Conservation (phyloP, 1,140 invertebrate genomes). For the Zaprionus ornatus region DNA sequence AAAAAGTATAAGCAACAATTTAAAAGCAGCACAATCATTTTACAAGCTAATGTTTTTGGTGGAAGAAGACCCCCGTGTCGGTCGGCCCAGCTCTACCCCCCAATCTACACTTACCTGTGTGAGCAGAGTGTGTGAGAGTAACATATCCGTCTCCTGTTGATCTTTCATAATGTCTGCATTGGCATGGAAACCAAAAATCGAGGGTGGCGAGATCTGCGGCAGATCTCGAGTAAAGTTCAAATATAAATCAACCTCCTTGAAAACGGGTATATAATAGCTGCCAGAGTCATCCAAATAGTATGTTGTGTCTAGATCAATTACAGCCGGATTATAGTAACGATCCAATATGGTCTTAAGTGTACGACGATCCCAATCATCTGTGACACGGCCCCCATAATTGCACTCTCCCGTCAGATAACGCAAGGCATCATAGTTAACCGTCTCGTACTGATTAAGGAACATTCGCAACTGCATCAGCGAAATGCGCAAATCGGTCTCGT, state of each 20-base stretch:
- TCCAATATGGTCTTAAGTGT: constrained; percentile 92
- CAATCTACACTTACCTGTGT: constrained; percentile 87
- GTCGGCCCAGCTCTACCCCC: neutral
- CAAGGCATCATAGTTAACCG: constrained; percentile 95
- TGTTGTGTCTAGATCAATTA: constrained; percentile 85
- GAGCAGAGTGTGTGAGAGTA: constrained; percentile 91
- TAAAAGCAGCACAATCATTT: constrained; percentile 2
- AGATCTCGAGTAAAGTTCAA: constrained; percentile 90
- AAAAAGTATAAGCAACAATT: constrained; percentile 9
- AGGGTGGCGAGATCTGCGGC: constrained; percentile 91
- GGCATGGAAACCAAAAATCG: constrained; percentile 96
- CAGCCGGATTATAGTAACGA: constrained; percentile 90
- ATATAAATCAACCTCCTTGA: constrained; percentile 91
- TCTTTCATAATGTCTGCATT: constrained; percentile 98
- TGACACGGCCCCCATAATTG: constrained; percentile 98
- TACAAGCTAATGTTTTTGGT: neutral
- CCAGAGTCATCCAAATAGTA: constrained; percentile 88
- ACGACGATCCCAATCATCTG: constrained; percentile 96
- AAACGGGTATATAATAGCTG: constrained; percentile 90
- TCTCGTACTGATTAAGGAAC: constrained; percentile 94
- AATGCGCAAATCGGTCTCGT: constrained; percentile 96
- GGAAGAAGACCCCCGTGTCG: neutral
- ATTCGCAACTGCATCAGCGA: constrained; percentile 94
- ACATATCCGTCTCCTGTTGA: constrained; percentile 92
- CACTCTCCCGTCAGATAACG: constrained; percentile 97